Conservation (phyloP, 2,888 invertebrate genomes). For the Lissonota sp. region DNA sequence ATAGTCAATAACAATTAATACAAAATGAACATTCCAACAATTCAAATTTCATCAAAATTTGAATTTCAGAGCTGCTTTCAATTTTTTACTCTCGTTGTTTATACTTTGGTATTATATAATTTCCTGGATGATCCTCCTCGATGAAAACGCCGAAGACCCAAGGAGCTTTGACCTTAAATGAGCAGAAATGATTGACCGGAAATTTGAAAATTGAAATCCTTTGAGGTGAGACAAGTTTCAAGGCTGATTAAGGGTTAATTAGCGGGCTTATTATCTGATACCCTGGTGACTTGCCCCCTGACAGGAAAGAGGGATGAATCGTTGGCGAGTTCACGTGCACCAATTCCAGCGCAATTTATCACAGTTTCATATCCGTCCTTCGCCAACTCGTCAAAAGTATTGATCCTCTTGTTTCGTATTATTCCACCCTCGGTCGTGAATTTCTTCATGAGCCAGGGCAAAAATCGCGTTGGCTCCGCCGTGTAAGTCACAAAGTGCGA, state of each 20-base stretch:
- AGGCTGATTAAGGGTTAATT: neutral
- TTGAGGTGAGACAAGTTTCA: neutral
- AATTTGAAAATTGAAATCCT: conserved; percentile 1
- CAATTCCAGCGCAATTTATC: conserved; percentile 92
- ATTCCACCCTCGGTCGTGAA: conserved; percentile 87
- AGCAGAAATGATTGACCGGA: conserved; percentile 4
- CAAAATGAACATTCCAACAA: neutral
- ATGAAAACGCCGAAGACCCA: conserved; percentile 87
- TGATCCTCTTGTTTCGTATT: conserved; percentile 84
- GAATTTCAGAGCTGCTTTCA: neutral
- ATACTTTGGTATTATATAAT: conserved; percentile 93
- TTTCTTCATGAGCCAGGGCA: conserved; percentile 88
- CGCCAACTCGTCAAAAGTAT: conserved; percentile 84
- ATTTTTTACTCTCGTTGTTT: conserved; percentile 63
- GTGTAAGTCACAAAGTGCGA: conserved; percentile 88
- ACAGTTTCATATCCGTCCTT: conserved; percentile 87
- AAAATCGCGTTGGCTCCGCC: conserved; percentile 87
- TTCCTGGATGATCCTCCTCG: conserved; percentile 86
- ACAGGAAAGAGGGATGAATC: conserved; percentile 88
- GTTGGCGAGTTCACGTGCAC: conserved; percentile 86
- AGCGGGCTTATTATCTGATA: conserved; percentile 74
- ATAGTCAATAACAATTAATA: conserved; percentile 16
- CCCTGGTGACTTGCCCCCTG: conserved; percentile 90
- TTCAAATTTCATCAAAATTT: neutral
- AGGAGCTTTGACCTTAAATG: conserved; percentile 87